Conservation (phyloP, 2,113 vertebrate genomes). For the Ranitomeya variabilis region DNA sequence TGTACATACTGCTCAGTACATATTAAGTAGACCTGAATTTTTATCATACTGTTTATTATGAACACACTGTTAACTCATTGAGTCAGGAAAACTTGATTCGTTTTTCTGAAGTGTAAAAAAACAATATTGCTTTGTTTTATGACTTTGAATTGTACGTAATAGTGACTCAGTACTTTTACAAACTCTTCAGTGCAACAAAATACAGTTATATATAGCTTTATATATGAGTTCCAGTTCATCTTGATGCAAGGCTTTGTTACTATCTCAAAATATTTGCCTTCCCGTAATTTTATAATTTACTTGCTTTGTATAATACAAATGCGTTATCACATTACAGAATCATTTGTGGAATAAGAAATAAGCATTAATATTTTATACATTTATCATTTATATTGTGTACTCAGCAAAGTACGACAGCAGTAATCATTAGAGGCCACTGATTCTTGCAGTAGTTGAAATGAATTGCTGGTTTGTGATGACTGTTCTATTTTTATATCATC, state of each 20-base stretch:
- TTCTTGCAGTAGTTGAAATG: background rate
- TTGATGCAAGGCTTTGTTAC: background rate
- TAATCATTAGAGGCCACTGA: background rate
- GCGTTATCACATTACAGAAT: background rate
- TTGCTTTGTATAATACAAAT: background rate
- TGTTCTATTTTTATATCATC: background rate
- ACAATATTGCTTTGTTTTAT: background rate
- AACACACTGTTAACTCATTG: too few relatives aligned
- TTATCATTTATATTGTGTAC: background rate
- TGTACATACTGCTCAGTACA: too few relatives aligned
- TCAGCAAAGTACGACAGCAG: background rate
- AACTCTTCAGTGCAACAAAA: background rate
- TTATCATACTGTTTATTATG: too few relatives aligned
- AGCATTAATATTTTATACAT: background rate
- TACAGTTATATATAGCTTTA: too few relatives aligned
- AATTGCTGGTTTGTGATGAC: background rate
- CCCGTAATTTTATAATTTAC: conserved; percentile 4
- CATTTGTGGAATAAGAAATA: conserved; percentile 14
- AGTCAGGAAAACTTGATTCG: background rate
- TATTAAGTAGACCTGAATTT: too few relatives aligned
- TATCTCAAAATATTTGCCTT: conserved; percentile 4
- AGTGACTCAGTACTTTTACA: background rate
- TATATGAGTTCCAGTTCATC: background rate
- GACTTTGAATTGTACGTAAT: background rate
- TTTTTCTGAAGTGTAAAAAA: background rate